Evolutionary conservation across 2,113 vertebrate genomes (phyloP).

Genomic region (Oncorhynchus clarkii): DNA sequence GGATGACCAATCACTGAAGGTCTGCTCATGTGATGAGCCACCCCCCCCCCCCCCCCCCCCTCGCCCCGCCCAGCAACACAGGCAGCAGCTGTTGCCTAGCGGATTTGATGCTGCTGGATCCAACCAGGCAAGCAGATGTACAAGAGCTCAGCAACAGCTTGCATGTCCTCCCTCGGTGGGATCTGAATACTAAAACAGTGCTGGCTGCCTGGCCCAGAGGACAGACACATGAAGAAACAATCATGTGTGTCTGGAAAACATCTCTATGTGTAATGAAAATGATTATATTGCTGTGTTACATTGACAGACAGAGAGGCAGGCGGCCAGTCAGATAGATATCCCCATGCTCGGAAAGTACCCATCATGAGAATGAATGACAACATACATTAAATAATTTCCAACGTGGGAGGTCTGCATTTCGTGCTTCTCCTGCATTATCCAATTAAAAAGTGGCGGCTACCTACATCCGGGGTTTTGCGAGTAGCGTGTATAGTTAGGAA

Average conservation of each 20-base stretch:
- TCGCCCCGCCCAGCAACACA: conserved; percentile 24
- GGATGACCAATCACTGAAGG: conserved; percentile 17
- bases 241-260: not conserved
- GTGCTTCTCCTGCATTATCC: not conserved
- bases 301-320: too few relatives aligned
- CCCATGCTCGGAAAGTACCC: too few relatives aligned
- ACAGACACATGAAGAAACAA: not conserved
- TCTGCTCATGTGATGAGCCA: not conserved
- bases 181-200: not conserved
- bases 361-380: too few relatives aligned
- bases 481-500: not conserved
- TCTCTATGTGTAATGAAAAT: too few relatives aligned
- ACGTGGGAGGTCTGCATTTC: not conserved
- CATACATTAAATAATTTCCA: not conserved
- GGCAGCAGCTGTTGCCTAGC: conserved; percentile 41
- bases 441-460: too few relatives aligned
- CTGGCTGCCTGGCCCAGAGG: not conserved
- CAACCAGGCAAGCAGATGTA: conserved; percentile 8
- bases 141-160: conserved; percentile 17
- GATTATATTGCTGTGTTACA: too few relatives aligned
- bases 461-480: too few relatives aligned
- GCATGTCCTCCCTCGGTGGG: not conserved
- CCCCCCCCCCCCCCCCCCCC: too few relatives aligned
- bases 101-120: conserved; percentile 25
- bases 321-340: too few relatives aligned